Evolutionary conservation across 2,888 invertebrate species (phyloP).

Genomic region (Dasypogon diadema): DNA sequence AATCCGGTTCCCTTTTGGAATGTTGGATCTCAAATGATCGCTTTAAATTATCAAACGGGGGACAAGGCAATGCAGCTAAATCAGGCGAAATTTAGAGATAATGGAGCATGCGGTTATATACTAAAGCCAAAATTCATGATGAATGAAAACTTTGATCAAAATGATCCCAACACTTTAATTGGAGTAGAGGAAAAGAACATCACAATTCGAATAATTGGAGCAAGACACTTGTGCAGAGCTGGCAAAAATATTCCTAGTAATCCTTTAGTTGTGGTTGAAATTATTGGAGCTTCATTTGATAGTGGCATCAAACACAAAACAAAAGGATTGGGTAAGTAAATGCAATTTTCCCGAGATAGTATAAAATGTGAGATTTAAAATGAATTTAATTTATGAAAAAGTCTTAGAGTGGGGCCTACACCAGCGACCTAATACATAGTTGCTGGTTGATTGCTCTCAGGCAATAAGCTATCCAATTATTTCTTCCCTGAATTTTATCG

Average conservation of each 20-base stretch:
- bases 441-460: no score
- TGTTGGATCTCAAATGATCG: conserved; percentile 96
- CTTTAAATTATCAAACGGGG: conserved; percentile 95
- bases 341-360: no score
- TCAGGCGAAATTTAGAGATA: conserved; percentile 91
- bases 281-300: conserved; percentile 90
- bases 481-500: no score
- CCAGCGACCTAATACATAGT: no score
- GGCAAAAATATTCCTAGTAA: conserved; percentile 84
- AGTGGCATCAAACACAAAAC: conserved; percentile 86
- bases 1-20: conserved; percentile 97
- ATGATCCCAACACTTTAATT: conserved; percentile 74
- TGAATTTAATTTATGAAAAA: no score
- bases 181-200: conserved; percentile 75
- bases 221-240: conserved; percentile 87
- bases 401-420: no score
- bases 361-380: no score
- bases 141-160: conserved; percentile 82
- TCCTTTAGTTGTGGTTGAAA: conserved; percentile 92
- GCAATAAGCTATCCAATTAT: no score
- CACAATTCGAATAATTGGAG: conserved; percentile 85
- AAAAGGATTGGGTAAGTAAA: conserved; percentile 80
- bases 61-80: conserved; percentile 98
- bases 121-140: conserved; percentile 92
- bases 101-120: conserved; percentile 93